phyloP scores from a whole-genome alignment of 2,113 vertebrate species.

The Cygnus atratus region DNA sequence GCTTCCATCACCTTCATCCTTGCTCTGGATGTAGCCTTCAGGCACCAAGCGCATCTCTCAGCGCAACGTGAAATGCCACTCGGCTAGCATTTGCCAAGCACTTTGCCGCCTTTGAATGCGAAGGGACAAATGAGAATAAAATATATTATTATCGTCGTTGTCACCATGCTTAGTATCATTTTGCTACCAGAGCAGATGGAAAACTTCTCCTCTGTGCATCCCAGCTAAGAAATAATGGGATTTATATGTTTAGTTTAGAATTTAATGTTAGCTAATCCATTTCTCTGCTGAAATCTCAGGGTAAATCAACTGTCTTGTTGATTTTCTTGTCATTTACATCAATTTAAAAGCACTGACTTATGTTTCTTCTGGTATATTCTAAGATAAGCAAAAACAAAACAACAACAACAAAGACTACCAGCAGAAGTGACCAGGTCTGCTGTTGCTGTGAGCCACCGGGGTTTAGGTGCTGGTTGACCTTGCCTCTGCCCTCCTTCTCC shows the following conservation, averaged over 20 bases:
- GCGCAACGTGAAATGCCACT: background rate
- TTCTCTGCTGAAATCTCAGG: conserved; percentile 25
- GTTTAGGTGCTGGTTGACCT: background rate
- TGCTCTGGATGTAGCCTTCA: background rate
- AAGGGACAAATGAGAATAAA: conserved; percentile 51
- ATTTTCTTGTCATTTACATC: conserved; percentile 15
- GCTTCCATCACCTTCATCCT: background rate
- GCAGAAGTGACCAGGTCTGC: background rate
- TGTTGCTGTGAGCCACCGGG: background rate
- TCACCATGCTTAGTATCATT: background rate
- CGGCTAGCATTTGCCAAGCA: background rate
- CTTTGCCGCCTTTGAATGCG: background rate
- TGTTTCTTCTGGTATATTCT: background rate
- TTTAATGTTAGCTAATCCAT: conserved; percentile 41
- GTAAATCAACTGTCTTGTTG: conserved; percentile 40
- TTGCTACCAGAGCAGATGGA: conserved; percentile 56
- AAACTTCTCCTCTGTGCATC: conserved; percentile 64
- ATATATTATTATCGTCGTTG: conserved; percentile 1
- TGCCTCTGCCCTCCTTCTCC: background rate
- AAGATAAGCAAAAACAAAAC: background rate
- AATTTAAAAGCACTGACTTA: background rate
- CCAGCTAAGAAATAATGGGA: conserved; percentile 52
- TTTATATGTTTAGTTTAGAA: conserved; percentile 40
- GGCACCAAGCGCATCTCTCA: accelerated
- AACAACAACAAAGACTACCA: background rate